A percentile compares a stretch with the other conserved stretches of the same genome.
phyloP scores from a whole-genome alignment of 2,113 vertebrate genomes.

The Otocyon megalotis region DNA sequence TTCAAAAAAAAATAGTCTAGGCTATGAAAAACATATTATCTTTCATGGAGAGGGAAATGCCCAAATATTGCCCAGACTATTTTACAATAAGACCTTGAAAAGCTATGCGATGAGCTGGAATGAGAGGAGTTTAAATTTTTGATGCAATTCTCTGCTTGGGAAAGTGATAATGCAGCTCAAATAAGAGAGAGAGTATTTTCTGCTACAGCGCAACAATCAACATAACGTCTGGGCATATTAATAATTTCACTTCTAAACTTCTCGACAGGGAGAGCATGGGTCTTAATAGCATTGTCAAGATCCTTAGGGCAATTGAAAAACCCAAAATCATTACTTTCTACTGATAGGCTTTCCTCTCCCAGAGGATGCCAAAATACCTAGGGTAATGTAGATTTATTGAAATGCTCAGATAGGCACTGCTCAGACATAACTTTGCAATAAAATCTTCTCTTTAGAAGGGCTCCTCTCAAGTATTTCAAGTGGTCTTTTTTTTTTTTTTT shows the following conservation, averaged over 20 bases:
- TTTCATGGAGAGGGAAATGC: constrained; percentile 65
- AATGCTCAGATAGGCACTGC: constrained; percentile 74
- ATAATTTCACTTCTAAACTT: constrained; percentile 83
- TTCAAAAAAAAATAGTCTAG: not conserved
- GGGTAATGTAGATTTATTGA: constrained; percentile 83
- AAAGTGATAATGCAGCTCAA: constrained; percentile 77
- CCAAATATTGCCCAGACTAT: constrained; percentile 56
- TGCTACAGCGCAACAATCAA: constrained; percentile 76
- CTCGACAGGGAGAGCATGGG: constrained; percentile 77
- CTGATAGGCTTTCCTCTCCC: constrained; percentile 78
- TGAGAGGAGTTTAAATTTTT: constrained; percentile 77
- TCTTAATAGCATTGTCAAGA: constrained; percentile 83
- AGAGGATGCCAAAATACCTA: constrained; percentile 72
- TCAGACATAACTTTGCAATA: constrained; percentile 57
- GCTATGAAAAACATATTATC: constrained; percentile 64
- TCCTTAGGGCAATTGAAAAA: constrained; percentile 81
- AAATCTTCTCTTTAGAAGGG: constrained; percentile 72
- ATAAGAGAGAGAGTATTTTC: constrained; percentile 76
- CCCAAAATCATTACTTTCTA: constrained; percentile 81
- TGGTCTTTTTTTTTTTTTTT: constrained; percentile 21
- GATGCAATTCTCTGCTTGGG: constrained; percentile 75
- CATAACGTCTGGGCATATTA: constrained; percentile 78
- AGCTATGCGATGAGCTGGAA: constrained; percentile 61
- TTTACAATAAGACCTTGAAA: constrained; percentile 72
- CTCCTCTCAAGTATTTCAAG: constrained; percentile 73